phyloP scores from a whole-genome alignment of 2,797 vertebrate genomes.

The Emys orbicularis region DNA sequence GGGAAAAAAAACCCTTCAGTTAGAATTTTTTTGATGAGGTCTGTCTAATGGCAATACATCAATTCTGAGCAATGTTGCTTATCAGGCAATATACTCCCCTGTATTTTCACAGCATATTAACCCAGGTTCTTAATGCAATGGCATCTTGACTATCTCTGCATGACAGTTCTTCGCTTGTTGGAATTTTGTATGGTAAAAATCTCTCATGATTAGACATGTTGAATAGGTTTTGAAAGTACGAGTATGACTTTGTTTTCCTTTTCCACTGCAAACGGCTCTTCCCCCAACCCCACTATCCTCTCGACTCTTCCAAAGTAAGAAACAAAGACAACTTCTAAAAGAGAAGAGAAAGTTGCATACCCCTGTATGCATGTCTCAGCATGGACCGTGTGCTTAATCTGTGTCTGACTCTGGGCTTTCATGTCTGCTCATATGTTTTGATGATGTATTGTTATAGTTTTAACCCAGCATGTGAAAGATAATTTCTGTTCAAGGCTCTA shows the following conservation, averaged over 20 bases:
- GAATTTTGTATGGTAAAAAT: slow-evolving; percentile 50
- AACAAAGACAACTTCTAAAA: slow-evolving; percentile 62
- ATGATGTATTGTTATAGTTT: slow-evolving; percentile 60
- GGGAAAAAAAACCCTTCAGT: not conserved
- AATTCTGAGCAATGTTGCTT: slow-evolving; percentile 53
- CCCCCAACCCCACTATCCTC: slow-evolving; percentile 26
- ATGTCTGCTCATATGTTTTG: slow-evolving; percentile 58
- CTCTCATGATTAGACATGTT: slow-evolving; percentile 66
- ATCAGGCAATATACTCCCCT: slow-evolving; percentile 35
- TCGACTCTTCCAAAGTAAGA: slow-evolving; percentile 47
- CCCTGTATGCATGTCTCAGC: slow-evolving; percentile 53
- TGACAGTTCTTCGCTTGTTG: slow-evolving; percentile 22
- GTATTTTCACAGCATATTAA: slow-evolving; percentile 58
- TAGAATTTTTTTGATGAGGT: slow-evolving; percentile 16
- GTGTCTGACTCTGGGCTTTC: slow-evolving; percentile 67
- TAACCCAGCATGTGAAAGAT: slow-evolving; percentile 55
- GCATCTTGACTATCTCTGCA: slow-evolving; percentile 43
- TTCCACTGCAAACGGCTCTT: slow-evolving; percentile 45
- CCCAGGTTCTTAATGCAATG: slow-evolving; percentile 45
- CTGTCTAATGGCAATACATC: slow-evolving; percentile 31
- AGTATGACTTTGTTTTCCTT: slow-evolving; percentile 66
- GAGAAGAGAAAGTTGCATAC: slow-evolving; percentile 32
- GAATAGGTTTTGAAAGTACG: slow-evolving; percentile 51
- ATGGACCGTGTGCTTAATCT: slow-evolving; percentile 42
- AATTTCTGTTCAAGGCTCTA: slow-evolving; percentile 41